Conservation (phyloP, 2,797 vertebrate genomes). For the Trichosurus vulpecula region DNA sequence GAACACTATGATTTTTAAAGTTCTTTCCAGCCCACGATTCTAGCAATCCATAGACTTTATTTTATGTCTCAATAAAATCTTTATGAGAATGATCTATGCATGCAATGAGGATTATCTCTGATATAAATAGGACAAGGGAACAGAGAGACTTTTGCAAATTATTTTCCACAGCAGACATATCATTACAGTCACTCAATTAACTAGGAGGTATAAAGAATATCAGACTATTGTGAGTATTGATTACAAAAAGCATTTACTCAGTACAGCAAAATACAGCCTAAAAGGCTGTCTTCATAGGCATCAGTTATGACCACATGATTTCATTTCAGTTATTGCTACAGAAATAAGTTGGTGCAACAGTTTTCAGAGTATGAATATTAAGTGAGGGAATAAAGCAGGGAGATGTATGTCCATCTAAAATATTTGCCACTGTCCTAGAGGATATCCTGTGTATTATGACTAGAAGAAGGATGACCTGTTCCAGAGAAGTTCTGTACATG, state of each 20-base stretch:
- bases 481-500: background rate
- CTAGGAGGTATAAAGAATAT: background rate
- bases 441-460: background rate
- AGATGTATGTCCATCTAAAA: background rate
- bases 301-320: background rate
- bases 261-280: background rate
- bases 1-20: background rate
- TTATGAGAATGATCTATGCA: background rate
- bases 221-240: background rate
- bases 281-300: background rate
- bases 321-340: background rate
- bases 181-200: background rate
- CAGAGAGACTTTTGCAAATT: background rate
- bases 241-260: background rate
- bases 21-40: background rate
- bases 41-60: background rate
- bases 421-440: background rate
- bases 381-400: background rate
- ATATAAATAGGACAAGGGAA: background rate
- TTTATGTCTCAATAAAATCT: background rate
- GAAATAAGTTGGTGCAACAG: background rate
- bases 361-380: background rate
- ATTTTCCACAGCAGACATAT: background rate
- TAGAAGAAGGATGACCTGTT: background rate
- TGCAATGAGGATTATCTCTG: background rate